These are phyloP conservation scores for Cerastis rubricosa DNA, from an alignment of 2,888 invertebrate genomes.

Conservation along the genomic window DNA sequence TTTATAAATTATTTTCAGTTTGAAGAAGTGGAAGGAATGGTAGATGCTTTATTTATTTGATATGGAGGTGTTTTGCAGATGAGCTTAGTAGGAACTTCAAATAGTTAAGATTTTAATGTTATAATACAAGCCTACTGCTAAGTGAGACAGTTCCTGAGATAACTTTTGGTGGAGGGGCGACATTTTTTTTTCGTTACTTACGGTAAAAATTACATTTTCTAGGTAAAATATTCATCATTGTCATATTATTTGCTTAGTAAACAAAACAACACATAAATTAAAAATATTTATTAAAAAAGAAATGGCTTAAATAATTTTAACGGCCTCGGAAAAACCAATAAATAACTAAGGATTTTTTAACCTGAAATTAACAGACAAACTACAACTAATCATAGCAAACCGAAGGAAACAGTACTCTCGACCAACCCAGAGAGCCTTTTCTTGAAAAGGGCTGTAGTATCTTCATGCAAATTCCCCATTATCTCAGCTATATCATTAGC, in stretches of 20 bases:
- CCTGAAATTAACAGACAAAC: neutral
- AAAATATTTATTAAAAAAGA: slow-evolving; percentile 5
- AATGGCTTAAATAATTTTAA: neutral
- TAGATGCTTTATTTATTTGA: neutral
- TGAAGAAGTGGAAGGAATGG: neutral
- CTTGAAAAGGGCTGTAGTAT: slow-evolving; percentile 55
- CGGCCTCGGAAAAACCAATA: neutral
- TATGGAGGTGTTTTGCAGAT: neutral
- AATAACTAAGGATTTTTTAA: neutral
- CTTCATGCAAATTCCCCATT: slow-evolving; percentile 36
- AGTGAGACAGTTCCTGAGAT: neutral
- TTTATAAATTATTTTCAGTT: slow-evolving; percentile 35
- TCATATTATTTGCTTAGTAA: neutral
- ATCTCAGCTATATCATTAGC: fast-evolving
- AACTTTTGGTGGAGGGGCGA: neutral
- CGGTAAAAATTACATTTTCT: too few relatives aligned
- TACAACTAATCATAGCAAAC: slow-evolving; percentile 47
- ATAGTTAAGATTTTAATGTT: neutral
- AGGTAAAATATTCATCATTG: neutral
- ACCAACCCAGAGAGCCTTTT: slow-evolving; percentile 65
- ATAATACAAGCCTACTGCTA: neutral
- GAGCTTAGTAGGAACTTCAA: neutral
- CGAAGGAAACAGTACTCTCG: slow-evolving; percentile 64
- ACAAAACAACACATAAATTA: neutral
- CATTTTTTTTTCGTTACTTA: too few relatives aligned